These are phyloP conservation scores for Hyperoplus immaculatus DNA, from an alignment of 2,797 vertebrate species.

Conservation along the genomic window DNA sequence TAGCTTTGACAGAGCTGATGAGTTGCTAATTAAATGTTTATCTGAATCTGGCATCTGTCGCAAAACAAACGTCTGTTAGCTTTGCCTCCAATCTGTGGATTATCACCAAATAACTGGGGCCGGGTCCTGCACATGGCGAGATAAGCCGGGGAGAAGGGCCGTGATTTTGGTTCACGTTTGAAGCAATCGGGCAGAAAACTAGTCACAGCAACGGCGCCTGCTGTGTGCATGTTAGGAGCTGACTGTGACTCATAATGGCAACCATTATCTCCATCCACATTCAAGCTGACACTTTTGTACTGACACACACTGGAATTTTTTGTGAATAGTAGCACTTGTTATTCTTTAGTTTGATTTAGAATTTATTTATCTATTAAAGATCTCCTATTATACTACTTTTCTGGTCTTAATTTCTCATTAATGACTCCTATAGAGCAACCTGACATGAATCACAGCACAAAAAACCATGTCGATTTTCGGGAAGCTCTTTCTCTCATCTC, in stretches of 20 bases:
- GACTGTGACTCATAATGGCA: constrained; percentile 50
- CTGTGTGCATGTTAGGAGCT: constrained; percentile 41
- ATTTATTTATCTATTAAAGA: background rate
- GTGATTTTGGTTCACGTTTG: constrained; percentile 31
- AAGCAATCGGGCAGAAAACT: constrained; percentile 47
- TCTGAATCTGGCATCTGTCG: constrained; percentile 82
- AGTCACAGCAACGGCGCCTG: constrained; percentile 49
- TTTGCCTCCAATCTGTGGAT: constrained; percentile 77
- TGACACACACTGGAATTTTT: constrained; percentile 6
- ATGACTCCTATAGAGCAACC: no score
- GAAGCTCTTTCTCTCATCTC: no score
- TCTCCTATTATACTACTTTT: no score
- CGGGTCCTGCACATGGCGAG: constrained; percentile 61
- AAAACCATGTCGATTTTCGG: no score
- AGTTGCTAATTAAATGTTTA: constrained; percentile 84
- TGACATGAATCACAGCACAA: no score
- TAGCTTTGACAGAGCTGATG: constrained; percentile 82
- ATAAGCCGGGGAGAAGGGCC: constrained; percentile 56
- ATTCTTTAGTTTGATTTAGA: background rate
- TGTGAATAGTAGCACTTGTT: background rate
- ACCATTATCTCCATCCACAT: constrained; percentile 51
- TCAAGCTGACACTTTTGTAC: constrained; percentile 32
- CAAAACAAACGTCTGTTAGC: constrained; percentile 79
- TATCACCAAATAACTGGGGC: constrained; percentile 68
- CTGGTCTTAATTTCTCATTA: no score